Evolutionary conservation across 2,888 invertebrate genomes (phyloP).

Genomic region (Torymus aiolomorphi): DNA sequence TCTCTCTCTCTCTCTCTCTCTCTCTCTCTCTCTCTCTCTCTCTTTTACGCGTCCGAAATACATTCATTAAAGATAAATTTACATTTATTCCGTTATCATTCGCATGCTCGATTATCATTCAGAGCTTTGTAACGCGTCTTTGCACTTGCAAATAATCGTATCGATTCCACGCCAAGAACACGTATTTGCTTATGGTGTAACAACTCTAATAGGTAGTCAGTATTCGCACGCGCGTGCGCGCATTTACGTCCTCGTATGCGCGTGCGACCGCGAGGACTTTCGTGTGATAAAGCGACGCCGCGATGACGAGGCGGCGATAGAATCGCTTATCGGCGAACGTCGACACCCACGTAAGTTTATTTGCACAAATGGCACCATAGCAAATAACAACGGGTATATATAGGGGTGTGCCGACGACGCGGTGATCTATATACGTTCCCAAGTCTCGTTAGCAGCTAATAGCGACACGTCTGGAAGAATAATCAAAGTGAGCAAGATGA

Average conservation of each 20-base stretch:
- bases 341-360: slow-evolving; percentile 33
- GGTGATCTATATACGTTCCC: background rate
- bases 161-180: too few species aligned
- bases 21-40: too few species aligned
- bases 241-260: background rate
- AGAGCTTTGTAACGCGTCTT: too few species aligned
- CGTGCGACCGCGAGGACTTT: background rate
- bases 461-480: background rate
- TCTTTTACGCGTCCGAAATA: too few species aligned
- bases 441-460: background rate
- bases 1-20: too few species aligned
- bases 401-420: background rate
- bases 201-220: too few species aligned
- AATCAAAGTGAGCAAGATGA: background rate
- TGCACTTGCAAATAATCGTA: too few species aligned
- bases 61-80: too few species aligned
- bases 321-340: slow-evolving; percentile 21
- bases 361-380: slow-evolving; percentile 29
- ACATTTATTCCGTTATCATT: too few species aligned
- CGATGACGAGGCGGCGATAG: background rate
- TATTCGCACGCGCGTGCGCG: too few species aligned
- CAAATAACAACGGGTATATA: slow-evolving; percentile 46
- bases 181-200: too few species aligned
- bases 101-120: too few species aligned
- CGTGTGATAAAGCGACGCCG: background rate